These are phyloP conservation scores for Lates japonicus DNA, from an alignment of 2,797 vertebrate genomes.

Conservation along the genomic window DNA sequence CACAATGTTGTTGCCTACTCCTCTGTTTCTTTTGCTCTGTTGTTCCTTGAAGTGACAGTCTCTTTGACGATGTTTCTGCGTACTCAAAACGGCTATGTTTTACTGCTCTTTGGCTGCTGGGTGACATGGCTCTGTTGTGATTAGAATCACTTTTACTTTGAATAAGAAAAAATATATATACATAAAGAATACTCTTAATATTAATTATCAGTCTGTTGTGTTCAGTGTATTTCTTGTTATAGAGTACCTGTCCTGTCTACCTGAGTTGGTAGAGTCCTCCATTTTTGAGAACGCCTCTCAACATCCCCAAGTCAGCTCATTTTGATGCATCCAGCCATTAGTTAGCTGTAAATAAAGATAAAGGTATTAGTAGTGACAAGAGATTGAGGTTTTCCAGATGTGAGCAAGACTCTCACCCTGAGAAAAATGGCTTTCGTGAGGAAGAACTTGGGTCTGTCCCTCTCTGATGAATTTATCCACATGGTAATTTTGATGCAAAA, in stretches of 20 bases:
- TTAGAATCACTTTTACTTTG: not conserved
- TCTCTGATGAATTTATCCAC: not conserved
- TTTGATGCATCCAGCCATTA: not conserved
- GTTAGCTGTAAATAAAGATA: not conserved
- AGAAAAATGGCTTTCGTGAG: not conserved
- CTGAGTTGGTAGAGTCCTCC: not conserved
- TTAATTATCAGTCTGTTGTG: not conserved
- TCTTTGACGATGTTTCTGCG: not conserved
- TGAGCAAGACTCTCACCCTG: not conserved
- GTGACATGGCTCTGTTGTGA: not conserved
- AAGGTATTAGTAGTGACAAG: not conserved
- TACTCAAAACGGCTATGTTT: not conserved
- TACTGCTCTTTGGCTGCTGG: not conserved
- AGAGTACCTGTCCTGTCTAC: not conserved
- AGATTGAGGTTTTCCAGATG: not conserved
- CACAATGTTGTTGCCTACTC: not conserved
- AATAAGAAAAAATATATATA: not conserved
- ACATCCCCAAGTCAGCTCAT: not conserved
- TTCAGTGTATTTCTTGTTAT: not conserved
- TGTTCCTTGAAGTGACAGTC: not conserved
- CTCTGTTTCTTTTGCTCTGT: not conserved
- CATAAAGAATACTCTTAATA: not conserved
- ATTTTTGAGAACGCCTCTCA: constrained; percentile 2
- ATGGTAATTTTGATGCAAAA: not conserved
- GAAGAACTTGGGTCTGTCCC: not conserved